Conservation (phyloP, 2,888 invertebrate genomes). For the Drosophila buzzatii region DNA sequence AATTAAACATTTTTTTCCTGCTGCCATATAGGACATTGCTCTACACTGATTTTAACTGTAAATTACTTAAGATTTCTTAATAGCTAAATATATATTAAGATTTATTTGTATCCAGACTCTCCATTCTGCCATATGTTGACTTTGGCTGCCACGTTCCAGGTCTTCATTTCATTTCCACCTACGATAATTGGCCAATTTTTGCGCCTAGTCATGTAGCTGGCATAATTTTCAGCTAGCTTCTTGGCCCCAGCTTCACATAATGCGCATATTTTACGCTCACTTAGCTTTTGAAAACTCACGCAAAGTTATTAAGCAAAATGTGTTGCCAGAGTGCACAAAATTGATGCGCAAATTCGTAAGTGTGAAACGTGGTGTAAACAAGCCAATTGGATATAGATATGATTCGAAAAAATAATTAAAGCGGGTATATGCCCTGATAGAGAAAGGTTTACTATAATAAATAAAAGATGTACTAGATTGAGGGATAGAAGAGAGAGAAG, state of each 20-base stretch:
- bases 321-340: background rate
- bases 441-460: too few relatives aligned
- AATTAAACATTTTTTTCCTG: slow-evolving; percentile 68
- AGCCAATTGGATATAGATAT: background rate
- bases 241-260: slow-evolving; percentile 11
- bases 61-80: slow-evolving; percentile 12
- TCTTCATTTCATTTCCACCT: slow-evolving; percentile 13
- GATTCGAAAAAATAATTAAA: background rate
- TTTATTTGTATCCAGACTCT: background rate
- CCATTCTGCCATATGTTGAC: slow-evolving; percentile 44
- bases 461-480: too few relatives aligned
- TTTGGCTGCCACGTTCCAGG: background rate
- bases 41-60: background rate
- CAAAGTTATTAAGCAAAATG: slow-evolving; percentile 32
- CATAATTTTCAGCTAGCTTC: slow-evolving; percentile 49
- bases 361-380: slow-evolving; percentile 20
- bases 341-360: slow-evolving; percentile 4
- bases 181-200: slow-evolving; percentile 61
- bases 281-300: slow-evolving; percentile 28
- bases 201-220: slow-evolving; percentile 67
- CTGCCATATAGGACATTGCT: background rate
- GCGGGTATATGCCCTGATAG: background rate
- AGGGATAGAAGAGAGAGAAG: too few relatives aligned
- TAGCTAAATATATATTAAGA: background rate
- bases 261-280: slow-evolving; percentile 55